These are phyloP conservation scores for Pyrocoelia pectoralis DNA, from an alignment of 2,888 invertebrate genomes.

Conservation along the genomic window DNA sequence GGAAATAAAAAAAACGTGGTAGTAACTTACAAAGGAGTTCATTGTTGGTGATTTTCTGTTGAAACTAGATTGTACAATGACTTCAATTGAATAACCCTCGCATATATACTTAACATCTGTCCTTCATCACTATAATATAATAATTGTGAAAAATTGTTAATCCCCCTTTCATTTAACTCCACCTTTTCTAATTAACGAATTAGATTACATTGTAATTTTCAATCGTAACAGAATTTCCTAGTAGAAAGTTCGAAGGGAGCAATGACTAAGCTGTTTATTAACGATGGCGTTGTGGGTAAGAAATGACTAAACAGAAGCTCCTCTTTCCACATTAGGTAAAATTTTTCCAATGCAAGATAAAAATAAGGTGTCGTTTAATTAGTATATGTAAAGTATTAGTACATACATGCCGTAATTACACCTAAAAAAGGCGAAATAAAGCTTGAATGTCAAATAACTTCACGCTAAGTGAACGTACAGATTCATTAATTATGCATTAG, in stretches of 20 bases:
- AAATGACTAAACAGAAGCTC: no score
- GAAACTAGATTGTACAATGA: slow-evolving; percentile 36
- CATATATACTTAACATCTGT: slow-evolving; percentile 42
- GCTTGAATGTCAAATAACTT: slow-evolving; percentile 1
- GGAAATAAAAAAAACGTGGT: slow-evolving; percentile 7
- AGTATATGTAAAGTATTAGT: no score
- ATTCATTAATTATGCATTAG: not conserved
- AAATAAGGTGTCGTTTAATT: not conserved
- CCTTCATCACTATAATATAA: slow-evolving; percentile 36
- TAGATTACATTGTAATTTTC: not conserved
- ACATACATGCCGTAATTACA: not conserved
- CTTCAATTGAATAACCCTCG: slow-evolving; percentile 29
- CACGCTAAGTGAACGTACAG: not conserved
- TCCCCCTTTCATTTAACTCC: not conserved
- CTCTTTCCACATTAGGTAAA: no score
- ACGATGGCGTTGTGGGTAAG: no score
- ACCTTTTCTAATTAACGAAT: not conserved
- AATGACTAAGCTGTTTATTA: no score
- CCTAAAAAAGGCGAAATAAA: not conserved
- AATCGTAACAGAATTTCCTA: not conserved
- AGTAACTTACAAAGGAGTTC: slow-evolving; percentile 44
- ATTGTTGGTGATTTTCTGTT: slow-evolving; percentile 35
- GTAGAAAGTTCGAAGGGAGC: not conserved
- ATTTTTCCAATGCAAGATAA: no score
- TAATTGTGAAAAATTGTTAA: slow-evolving; percentile 8